These are phyloP conservation scores for Holothuria glaberrima DNA, from an alignment of 35 echinoderm and acorn worm species.

Conservation along the genomic window DNA sequence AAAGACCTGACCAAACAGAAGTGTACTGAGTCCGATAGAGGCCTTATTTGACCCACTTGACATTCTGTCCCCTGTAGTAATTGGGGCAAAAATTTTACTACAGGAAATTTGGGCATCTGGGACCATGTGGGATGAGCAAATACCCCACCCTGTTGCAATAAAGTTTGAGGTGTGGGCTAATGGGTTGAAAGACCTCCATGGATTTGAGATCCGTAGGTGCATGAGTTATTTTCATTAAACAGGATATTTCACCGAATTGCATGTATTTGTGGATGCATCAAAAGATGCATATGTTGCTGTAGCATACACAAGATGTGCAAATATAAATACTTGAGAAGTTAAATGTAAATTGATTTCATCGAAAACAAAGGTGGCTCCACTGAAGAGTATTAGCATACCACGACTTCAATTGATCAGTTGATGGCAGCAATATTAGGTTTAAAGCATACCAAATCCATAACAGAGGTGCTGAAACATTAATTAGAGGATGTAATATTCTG, in stretches of 20 bases:
- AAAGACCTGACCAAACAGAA: no score
- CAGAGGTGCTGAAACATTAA: background rate
- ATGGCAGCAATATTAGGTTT: constrained; percentile 46
- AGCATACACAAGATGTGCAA: constrained; percentile 7
- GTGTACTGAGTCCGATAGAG: constrained; percentile 37
- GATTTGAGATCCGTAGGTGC: background rate
- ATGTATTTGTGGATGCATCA: constrained; percentile 45
- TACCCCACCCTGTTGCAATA: background rate
- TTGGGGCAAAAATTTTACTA: constrained; percentile 48
- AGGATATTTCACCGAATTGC: background rate
- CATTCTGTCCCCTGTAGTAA: constrained; percentile 14
- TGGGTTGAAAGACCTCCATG: background rate
- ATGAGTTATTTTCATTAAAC: background rate
- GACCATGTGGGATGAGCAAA: constrained; percentile 47
- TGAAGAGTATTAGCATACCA: constrained; percentile 6
- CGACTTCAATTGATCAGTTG: constrained; percentile 21
- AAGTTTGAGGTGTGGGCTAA: constrained; percentile 15
- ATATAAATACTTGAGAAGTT: background rate
- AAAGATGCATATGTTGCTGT: constrained; percentile 11
- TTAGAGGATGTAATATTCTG: no score
- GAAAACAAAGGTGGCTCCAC: constrained; percentile 43
- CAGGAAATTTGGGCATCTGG: constrained; percentile 61
- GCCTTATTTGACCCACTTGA: constrained; percentile 52
- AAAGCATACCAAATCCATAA: background rate
- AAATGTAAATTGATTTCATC: constrained; percentile 16